phyloP scores from a whole-genome alignment of 2,113 vertebrate genomes.

The Xenopus laevis region DNA sequence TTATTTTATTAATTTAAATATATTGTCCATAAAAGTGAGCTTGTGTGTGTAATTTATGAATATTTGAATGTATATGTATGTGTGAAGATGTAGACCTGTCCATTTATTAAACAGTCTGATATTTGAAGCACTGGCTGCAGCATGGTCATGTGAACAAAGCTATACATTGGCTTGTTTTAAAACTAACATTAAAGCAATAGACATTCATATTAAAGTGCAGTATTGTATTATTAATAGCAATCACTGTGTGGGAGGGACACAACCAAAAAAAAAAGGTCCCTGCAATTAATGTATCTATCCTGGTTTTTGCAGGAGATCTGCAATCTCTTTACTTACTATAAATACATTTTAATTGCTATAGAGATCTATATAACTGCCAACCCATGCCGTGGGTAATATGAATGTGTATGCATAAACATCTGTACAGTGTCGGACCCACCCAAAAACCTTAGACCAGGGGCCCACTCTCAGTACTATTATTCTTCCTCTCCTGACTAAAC shows the following conservation, averaged over 20 bases:
- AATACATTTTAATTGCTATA: background rate
- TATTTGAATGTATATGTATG: slow-evolving; percentile 40
- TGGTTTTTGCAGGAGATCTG: too few relatives aligned
- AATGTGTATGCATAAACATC: too few relatives aligned
- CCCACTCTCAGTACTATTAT: too few relatives aligned
- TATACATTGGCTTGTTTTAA: slow-evolving; percentile 29
- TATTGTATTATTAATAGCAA: slow-evolving; percentile 20
- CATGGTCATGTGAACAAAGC: slow-evolving; percentile 32
- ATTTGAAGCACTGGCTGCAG: slow-evolving; percentile 34
- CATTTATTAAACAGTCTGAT: slow-evolving; percentile 43
- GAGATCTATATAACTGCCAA: too few relatives aligned
- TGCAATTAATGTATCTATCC: too few relatives aligned
- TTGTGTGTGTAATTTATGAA: slow-evolving; percentile 55
- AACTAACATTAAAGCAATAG: slow-evolving; percentile 27
- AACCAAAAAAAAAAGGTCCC: too few relatives aligned
- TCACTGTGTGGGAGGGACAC: background rate
- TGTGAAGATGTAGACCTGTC: slow-evolving; percentile 39
- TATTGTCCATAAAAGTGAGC: slow-evolving; percentile 57
- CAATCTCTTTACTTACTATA: too few relatives aligned
- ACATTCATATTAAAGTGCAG: slow-evolving; percentile 28
- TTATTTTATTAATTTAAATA: slow-evolving; percentile 69
- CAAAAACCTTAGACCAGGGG: too few relatives aligned
- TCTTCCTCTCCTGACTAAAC: too few relatives aligned
- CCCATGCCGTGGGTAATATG: too few relatives aligned
- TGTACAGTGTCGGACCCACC: too few relatives aligned